phyloP scores from a whole-genome alignment of 1,140 invertebrate species.

The Batillaria attramentaria region DNA sequence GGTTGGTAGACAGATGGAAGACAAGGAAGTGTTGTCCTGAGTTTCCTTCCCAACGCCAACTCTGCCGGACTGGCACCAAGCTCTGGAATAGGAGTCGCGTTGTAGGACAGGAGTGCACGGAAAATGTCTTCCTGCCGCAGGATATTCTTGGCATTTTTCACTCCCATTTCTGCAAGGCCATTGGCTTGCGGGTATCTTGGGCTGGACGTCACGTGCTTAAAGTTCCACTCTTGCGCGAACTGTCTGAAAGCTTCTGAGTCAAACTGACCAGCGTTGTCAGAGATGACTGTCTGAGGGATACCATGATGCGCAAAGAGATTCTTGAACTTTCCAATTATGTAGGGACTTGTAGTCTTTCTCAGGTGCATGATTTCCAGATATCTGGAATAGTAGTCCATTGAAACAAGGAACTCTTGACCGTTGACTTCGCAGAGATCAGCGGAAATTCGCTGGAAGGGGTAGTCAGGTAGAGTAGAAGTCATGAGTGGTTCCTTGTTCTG shows the following conservation, averaged over 20 bases:
- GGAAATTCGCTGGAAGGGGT: slow-evolving; percentile 28
- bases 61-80: slow-evolving; percentile 12
- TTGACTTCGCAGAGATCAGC: slow-evolving; percentile 29
- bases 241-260: slow-evolving; percentile 27
- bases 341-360: not conserved
- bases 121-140: not conserved
- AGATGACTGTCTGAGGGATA: slow-evolving; percentile 15
- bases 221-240: too few species aligned
- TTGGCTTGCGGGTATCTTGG: too few species aligned
- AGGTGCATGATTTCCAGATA: slow-evolving; percentile 20
- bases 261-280: slow-evolving; percentile 35
- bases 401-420: slow-evolving; percentile 18
- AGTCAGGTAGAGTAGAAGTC: slow-evolving; percentile 19
- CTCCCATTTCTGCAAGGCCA: too few species aligned
- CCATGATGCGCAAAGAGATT: slow-evolving; percentile 7
- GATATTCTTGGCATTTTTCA: not conserved
- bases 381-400: slow-evolving; percentile 30
- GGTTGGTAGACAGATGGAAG: too few species aligned
- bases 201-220: too few species aligned
- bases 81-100: not conserved
- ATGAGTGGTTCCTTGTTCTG: too few species aligned
- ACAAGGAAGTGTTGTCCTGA: not conserved
- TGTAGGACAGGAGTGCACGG: too few species aligned
- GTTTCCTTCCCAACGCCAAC: not conserved
- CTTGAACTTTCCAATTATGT: slow-evolving; percentile 26